A percentile compares a stretch with the other conserved stretches of the same genome.
Conservation (phyloP, 2,888 invertebrate species). For the Andricus curvator region DNA sequence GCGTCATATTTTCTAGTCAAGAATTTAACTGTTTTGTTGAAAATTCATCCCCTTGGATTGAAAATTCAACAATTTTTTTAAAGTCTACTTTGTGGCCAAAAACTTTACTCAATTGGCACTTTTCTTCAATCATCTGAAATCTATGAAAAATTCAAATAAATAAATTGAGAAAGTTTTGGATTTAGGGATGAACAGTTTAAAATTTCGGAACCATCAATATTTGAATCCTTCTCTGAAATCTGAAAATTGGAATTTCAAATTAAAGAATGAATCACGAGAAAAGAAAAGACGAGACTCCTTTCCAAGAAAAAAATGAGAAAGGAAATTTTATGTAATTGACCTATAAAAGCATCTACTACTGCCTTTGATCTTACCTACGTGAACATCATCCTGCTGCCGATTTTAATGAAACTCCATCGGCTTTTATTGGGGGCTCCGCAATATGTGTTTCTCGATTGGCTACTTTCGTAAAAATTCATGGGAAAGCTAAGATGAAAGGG, state of each 20-base stretch:
- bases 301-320: background rate
- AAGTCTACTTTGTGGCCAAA: too few relatives aligned
- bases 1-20: too few relatives aligned
- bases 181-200: too few relatives aligned
- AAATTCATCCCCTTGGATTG: too few relatives aligned
- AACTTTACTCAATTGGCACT: too few relatives aligned
- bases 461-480: slow-evolving; percentile 5
- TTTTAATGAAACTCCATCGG: slow-evolving; percentile 30
- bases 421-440: background rate
- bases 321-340: slow-evolving; percentile 1
- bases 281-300: background rate
- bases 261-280: background rate
- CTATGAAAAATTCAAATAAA: too few relatives aligned
- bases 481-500: background rate
- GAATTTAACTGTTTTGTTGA: too few relatives aligned
- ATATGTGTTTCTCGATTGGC: slow-evolving; percentile 18
- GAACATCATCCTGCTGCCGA: slow-evolving; percentile 9
- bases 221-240: background rate
- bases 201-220: too few relatives aligned
- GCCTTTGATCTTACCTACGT: slow-evolving; percentile 16
- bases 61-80: too few relatives aligned
- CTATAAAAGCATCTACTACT: background rate
- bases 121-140: too few relatives aligned
- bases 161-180: too few relatives aligned
- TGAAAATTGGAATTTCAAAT: background rate